These are phyloP conservation scores for Lophura nycthemera DNA, from an alignment of 2,113 vertebrate species.

Conservation along the genomic window DNA sequence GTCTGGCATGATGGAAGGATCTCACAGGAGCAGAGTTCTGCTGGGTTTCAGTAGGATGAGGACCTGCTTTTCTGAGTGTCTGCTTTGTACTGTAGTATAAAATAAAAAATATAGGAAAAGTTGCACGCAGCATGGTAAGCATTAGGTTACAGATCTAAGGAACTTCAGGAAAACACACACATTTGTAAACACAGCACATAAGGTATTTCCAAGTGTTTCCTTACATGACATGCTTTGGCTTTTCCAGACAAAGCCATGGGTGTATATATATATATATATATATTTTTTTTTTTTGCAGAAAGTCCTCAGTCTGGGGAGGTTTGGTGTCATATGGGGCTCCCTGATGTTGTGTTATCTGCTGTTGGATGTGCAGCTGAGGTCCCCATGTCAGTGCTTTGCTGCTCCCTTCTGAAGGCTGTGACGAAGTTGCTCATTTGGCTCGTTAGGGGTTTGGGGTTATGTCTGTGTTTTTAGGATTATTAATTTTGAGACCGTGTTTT, in stretches of 20 bases:
- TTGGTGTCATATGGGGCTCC: background rate
- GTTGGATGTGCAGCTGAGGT: background rate
- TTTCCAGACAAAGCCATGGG: background rate
- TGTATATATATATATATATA: too few species aligned
- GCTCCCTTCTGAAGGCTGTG: background rate
- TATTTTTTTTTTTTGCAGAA: background rate
- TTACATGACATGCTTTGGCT: background rate
- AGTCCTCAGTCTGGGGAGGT: background rate
- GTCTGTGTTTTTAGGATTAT: background rate
- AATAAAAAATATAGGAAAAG: background rate
- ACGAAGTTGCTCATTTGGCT: background rate
- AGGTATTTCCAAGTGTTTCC: constrained; percentile 13
- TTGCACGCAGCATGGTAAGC: background rate
- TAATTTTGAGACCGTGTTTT: background rate
- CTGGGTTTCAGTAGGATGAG: background rate
- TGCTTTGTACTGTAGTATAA: background rate
- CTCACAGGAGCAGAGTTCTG: background rate
- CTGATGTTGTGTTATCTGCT: background rate
- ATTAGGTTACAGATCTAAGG: fast-evolving
- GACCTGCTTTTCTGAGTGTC: background rate
- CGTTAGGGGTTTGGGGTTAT: background rate
- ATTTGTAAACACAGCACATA: background rate
- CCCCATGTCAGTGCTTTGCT: fast-evolving
- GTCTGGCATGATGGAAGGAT: fast-evolving
- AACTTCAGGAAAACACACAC: background rate